Base-by-base conservation (phyloP, 2,797 vertebrate genomes). In the Kryptolebias ocellatus region DNA sequence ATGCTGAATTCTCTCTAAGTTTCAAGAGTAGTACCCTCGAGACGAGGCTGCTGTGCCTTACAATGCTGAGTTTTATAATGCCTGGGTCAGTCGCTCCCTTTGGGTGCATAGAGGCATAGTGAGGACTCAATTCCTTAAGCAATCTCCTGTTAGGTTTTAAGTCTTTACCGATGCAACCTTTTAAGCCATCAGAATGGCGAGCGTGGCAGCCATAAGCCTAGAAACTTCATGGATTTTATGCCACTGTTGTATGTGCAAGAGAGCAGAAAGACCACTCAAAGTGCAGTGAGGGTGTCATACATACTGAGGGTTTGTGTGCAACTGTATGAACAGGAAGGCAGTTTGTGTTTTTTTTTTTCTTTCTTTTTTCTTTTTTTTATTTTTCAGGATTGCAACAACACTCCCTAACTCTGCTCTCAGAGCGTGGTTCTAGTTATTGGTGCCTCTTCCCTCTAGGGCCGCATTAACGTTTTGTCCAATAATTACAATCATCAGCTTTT, bases 311-410 rank as follows among this genome's bases (percentile, higher is more conserved):
- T 78, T 66, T 82, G 78, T 89, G 84, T 85, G 84, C 76, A 83
- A 85, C 77, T 79, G 74, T 81, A 76, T 80, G 78, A 84, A 80
- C 67, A 83, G 82, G 81, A 91, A 90, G 86, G 88, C 88, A 86
- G 75, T 81, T 59, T 79, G 72, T 67, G 65, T 70, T 29, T 73
- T 58, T 50, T 68, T 64, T 16, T 29, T 39, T 74, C 82, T 39
- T 10, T 42, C 20, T 24, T 24, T 24, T 24, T 2, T 42, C 5
- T 6, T 70, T 45, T 73, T 60, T 29, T 74, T 59, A n/a, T 18
- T 29, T 39, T 74, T 83, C 31, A 70, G 73, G 73, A 81, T 60
- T 70, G 65, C 64, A 72, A 75, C 47, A 62, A 71, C 70, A 81
- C 79, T 86, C 75, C 56, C 67, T 16, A 71, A 70, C 70, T 62